Base-by-base conservation (phyloP, 2,113 vertebrate genomes). In the Engraulis encrasicolus region DNA sequence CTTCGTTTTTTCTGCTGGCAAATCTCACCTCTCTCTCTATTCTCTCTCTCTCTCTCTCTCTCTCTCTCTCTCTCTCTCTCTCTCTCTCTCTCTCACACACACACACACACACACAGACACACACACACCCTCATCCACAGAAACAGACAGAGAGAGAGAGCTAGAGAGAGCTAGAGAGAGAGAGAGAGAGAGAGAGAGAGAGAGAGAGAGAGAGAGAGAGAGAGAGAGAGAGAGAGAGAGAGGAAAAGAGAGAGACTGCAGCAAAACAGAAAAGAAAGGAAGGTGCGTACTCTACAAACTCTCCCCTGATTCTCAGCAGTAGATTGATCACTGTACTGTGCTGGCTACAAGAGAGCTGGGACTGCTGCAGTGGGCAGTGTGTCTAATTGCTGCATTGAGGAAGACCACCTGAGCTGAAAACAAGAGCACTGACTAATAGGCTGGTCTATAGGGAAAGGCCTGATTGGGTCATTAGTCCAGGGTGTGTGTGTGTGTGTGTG, bases 361-460 rank as follows among this genome's bases (percentile, higher is more conserved):
- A 74, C 66, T 74, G n/a, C n/a, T n/a, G 66, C 66, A 74, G 66
- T 74, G 66, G 12, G 34, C 31, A 5, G 12, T n/a, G n/a, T n/a
- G n/a, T 31, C 31, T 74, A 74, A 74, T 74, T 74, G 66, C 27
- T 74, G 66, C 66, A 74, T 23, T 34, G 66, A 31, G 66, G 66
- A n/a, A n/a, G n/a, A 15, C 2, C 31, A 74, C 66, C 27, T 34
- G 27, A 74, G 31, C 9, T 74, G 66, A 74, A n/a, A 36, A 74
- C 66, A 74, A 34, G 66, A 34, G 11, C 34, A 74, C 31, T 74
- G 66, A 74, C 66, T 34, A 74, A 74, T 74, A 31, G 31, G 11
- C 66, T 74, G 23, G 31, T 4, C 66, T 36, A 11, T 34, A 5
- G 66, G 27, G 34, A 34, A 74, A 12, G 66, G 66, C n/a, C 12